Evolutionary conservation across 1,140 invertebrate genomes (phyloP).

Genomic region (Papilio helenus): DNA sequence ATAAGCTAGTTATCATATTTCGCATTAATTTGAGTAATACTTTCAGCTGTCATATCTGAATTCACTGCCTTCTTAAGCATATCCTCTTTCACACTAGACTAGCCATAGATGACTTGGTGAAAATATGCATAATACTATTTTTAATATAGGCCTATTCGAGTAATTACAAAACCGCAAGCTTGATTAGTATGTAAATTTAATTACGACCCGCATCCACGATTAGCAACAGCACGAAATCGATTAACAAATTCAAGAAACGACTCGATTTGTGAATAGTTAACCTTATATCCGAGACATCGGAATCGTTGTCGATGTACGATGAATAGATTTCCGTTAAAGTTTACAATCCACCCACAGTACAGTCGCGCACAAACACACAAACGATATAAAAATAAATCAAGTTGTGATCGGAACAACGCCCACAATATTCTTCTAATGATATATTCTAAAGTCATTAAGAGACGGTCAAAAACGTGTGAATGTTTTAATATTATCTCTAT

Average conservation of each 20-base stretch:
- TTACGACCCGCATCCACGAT: not conserved
- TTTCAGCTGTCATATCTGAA: no score
- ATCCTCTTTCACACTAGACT: no score
- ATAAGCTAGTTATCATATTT: not conserved
- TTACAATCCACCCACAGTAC: conserved; percentile 64
- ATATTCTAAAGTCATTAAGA: conserved; percentile 26
- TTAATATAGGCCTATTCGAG: not conserved
- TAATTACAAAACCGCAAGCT: not conserved
- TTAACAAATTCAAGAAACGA: conserved; percentile 51
- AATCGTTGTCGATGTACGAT: conserved; percentile 50
- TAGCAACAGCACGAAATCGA: not conserved
- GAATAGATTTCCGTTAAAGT: conserved; percentile 70
- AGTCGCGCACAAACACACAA: conserved; percentile 50
- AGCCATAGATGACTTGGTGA: no score
- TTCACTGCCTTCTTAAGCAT: no score
- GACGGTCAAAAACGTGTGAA: conserved; percentile 30
- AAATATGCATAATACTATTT: not conserved
- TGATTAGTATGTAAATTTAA: conserved; percentile 23
- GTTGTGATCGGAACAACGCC: conserved; percentile 46
- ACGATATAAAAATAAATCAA: conserved; percentile 50
- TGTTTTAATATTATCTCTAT: conserved; percentile 30
- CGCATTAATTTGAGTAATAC: no score
- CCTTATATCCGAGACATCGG: conserved; percentile 62
- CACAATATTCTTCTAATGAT: conserved; percentile 39
- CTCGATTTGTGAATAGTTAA: conserved; percentile 65